A percentile compares a stretch with the other conserved stretches of the same genome.
Conservation (phyloP, 2,888 invertebrate genomes). For the Thereva unica region DNA sequence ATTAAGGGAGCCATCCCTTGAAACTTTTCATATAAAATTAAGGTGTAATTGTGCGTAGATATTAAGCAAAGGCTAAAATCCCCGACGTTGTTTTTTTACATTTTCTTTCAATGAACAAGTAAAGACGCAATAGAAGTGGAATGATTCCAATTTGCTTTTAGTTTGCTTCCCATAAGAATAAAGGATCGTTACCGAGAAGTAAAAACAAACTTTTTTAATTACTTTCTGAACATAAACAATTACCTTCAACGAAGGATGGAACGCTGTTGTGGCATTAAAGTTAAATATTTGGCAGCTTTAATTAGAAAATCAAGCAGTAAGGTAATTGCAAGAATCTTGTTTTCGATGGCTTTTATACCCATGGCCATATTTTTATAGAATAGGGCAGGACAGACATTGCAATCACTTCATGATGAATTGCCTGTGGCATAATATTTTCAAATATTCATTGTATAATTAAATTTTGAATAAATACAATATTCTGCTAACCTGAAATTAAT, state of each 20-base stretch:
- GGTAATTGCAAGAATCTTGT: constrained; percentile 24
- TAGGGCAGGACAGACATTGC: no score
- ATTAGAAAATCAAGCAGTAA: constrained; percentile 25
- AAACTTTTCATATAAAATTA: no score
- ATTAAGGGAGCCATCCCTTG: no score
- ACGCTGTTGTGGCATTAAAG: constrained; percentile 11
- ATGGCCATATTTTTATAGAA: constrained; percentile 4
- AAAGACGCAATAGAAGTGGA: constrained; percentile 24
- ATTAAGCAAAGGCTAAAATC: no score
- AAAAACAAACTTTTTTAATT: constrained; percentile 32
- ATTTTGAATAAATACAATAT: no score
- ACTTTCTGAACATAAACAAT: constrained; percentile 27
- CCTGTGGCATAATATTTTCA: no score
- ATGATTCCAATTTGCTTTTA: constrained; percentile 16
- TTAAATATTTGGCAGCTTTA: constrained; percentile 31
- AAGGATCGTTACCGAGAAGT: constrained; percentile 17
- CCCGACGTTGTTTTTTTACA: no score
- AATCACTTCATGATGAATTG: no score
- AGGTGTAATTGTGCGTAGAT: no score
- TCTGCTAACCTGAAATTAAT: no score
- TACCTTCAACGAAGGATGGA: constrained; percentile 15
- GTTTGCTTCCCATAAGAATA: constrained; percentile 8
- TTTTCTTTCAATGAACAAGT: no score
- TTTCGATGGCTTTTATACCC: constrained; percentile 20
- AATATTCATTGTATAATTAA: no score